Conservation (phyloP, 2,113 vertebrate species). For the Choloepus hoffmanni region DNA sequence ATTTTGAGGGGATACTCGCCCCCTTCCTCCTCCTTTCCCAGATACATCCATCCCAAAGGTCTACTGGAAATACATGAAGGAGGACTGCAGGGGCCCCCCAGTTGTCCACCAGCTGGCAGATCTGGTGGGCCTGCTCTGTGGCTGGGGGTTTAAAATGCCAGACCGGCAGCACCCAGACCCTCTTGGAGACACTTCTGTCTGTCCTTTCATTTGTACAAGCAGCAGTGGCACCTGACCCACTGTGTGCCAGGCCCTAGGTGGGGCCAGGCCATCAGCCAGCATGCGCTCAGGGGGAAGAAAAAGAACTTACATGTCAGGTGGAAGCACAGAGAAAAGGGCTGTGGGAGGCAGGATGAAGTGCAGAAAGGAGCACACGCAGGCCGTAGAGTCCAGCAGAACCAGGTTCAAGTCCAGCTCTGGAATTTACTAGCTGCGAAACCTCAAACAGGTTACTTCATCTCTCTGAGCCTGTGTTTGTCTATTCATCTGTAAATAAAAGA, state of each 20-base stretch:
- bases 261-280: background rate
- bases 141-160: background rate
- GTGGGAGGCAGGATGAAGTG: background rate
- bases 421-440: conserved; percentile 48
- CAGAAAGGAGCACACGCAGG: background rate
- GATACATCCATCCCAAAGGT: background rate
- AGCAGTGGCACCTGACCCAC: background rate
- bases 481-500: background rate
- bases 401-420: background rate
- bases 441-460: conserved; percentile 20
- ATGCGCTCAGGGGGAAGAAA: conserved; percentile 5
- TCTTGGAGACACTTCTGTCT: background rate
- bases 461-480: conserved; percentile 45
- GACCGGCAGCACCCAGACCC: background rate
- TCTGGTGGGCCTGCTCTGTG: background rate
- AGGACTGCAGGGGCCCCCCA: background rate
- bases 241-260: background rate
- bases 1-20: background rate
- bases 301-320: background rate
- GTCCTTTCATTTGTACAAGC: background rate
- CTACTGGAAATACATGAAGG: background rate
- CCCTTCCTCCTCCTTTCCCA: background rate
- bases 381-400: background rate
- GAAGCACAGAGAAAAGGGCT: background rate
- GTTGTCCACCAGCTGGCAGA: background rate